Base-by-base conservation (phyloP, 1,140 invertebrate genomes). In the Holcopasites calliopsidis region DNA sequence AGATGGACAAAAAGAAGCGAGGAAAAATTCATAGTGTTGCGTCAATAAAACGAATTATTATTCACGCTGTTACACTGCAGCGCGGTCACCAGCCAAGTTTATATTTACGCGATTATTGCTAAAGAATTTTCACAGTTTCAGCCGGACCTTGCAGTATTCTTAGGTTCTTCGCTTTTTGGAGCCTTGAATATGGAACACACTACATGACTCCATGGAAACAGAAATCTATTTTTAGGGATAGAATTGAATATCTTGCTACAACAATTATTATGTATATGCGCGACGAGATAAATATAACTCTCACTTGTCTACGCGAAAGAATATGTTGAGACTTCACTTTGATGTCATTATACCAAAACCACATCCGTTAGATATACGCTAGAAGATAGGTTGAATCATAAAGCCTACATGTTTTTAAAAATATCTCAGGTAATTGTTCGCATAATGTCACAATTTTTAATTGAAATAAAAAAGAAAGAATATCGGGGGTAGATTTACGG, bases 91-190 rank as follows among this genome's bases (percentile, higher is more conserved):
- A 61, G 82, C 82, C 82, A 84, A 84, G 80, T 84, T 84, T 84
- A 84, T 84, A 84, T 84, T 82, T 82, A 68, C 64, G 66, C 68
- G 60, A 82, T 82, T 80, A 82, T 82, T 82, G 52, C 72, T 35
- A 38, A 65, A 55, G 66, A 76, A 70, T 72, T 80, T 57, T 64
- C 58, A 57, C 38, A 33, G 52, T 74, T 80, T 47, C 71, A 26
- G 35, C 2, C 38, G 35, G 71, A 31, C 73, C 77, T 82, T 57
- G 65, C 47, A 26, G 65, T 73, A 77, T 80, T 78, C 50, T 79
- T 79, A 79, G 77, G 40, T 66, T 73, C 60, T 65, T 73, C 49
- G 33, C 44, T 66, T 58, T n/a, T 70, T 71, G 42, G 52, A 75
- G 28, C 54, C 64, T 58, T 23, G 54, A 58, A 75, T 69, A 58